These are phyloP conservation scores for Philonicus albiceps DNA, from an alignment of 2,888 invertebrate species.

Conservation along the genomic window DNA sequence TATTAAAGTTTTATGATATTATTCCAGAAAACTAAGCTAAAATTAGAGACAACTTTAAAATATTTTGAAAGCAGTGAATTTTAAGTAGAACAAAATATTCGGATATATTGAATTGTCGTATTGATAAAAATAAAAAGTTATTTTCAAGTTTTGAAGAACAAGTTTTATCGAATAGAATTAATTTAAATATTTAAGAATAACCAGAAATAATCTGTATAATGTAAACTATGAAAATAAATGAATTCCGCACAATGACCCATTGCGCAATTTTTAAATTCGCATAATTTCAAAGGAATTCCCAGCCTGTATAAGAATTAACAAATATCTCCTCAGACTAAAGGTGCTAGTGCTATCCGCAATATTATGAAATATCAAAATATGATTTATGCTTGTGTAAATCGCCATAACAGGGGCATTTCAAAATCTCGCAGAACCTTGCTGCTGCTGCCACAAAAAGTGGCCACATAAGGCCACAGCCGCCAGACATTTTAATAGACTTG, in stretches of 20 bases:
- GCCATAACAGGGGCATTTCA: background rate
- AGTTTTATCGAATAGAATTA: too few species aligned
- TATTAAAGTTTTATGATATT: too few species aligned
- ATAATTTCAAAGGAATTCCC: background rate
- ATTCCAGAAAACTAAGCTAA: too few species aligned
- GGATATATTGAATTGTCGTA: too few species aligned
- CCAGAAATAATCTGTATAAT: too few species aligned
- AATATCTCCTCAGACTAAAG: background rate
- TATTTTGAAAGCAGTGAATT: too few species aligned
- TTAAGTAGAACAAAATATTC: too few species aligned
- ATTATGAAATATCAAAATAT: background rate
- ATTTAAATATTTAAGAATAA: too few species aligned
- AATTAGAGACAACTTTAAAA: too few species aligned
- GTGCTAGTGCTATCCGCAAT: background rate
- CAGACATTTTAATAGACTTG: constrained; percentile 26
- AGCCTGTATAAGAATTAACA: background rate
- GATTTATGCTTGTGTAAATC: constrained; percentile 29
- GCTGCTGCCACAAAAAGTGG: background rate
- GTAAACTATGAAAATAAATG: background rate
- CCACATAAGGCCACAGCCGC: background rate
- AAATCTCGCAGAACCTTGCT: constrained; percentile 6
- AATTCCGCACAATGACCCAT: background rate
- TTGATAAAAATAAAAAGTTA: too few species aligned
- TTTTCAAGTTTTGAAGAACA: too few species aligned
- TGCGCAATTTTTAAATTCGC: background rate